Percentiles rank a stretch among this genome's conserved stretches.
Conservation (phyloP, 2,113 vertebrate genomes). For the Danio rerio region GRCz12tu NC_133199.1:45675501-45676000, state of each 20-base stretch:
- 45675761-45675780: too few species aligned
- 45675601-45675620: slow-evolving; percentile 89
- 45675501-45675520: slow-evolving; percentile 70
- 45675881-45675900: slow-evolving; percentile 91
- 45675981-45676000: neutral
- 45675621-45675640: slow-evolving; percentile 92
- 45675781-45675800: too few species aligned
- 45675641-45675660: slow-evolving; percentile 83
- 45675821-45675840: too few species aligned
- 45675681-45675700: slow-evolving; percentile 58
- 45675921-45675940: slow-evolving; percentile 91
- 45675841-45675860: too few species aligned
- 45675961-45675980: slow-evolving; percentile 23
- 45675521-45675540: slow-evolving; percentile 85
- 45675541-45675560: slow-evolving; percentile 88
- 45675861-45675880: slow-evolving; percentile 86
- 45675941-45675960: slow-evolving; percentile 82
- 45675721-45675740: too few species aligned
- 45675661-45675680: slow-evolving; percentile 89
- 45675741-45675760: too few species aligned
- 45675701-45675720: too few species aligned
- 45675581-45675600: slow-evolving; percentile 94
- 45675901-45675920: slow-evolving; percentile 94
- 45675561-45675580: slow-evolving; percentile 90
- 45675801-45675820: too few species aligned